A percentile compares a stretch with the other conserved stretches of the same genome.
Evolutionary conservation across 1,140 invertebrate species (phyloP).

Genomic region (Zaprionus capensis): DNA sequence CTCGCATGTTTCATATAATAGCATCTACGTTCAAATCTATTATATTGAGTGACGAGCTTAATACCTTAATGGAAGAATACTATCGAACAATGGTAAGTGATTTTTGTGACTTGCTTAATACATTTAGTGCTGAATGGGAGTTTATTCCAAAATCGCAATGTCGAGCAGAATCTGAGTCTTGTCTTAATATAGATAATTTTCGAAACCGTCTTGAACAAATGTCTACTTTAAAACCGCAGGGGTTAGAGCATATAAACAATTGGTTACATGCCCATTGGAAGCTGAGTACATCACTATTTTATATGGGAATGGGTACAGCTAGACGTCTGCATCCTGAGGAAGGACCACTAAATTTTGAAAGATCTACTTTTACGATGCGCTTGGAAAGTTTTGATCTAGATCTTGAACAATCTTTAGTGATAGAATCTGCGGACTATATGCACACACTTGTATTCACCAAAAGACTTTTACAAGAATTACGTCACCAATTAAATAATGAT

Average conservation of each 20-base stretch:
- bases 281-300: conserved; percentile 42
- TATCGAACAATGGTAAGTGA: conserved; percentile 33
- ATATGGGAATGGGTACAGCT: conserved; percentile 51
- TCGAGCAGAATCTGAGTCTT: conserved; percentile 52
- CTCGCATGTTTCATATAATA: conserved; percentile 42
- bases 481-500: conserved; percentile 17
- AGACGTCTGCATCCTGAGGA: conserved; percentile 39
- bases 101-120: conserved; percentile 45
- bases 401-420: conserved; percentile 23
- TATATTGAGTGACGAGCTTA: conserved; percentile 30
- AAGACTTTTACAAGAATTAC: conserved; percentile 39
- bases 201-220: conserved; percentile 43
- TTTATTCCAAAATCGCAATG: conserved; percentile 56
- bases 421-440: conserved; percentile 46
- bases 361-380: conserved; percentile 40
- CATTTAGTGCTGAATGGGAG: conserved; percentile 49
- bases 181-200: conserved; percentile 50
- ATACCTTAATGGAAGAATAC: conserved; percentile 38
- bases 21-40: conserved; percentile 35
- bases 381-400: conserved; percentile 53
- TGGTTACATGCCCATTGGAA: conserved; percentile 53
- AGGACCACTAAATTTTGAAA: conserved; percentile 14
- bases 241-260: conserved; percentile 48
- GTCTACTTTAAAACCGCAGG: conserved; percentile 39
- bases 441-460: conserved; percentile 41